Percentiles rank a stretch among this genome's conserved stretches.
Conservation (phyloP, 2,113 vertebrate genomes). For the Chloebia gouldiae region DNA sequence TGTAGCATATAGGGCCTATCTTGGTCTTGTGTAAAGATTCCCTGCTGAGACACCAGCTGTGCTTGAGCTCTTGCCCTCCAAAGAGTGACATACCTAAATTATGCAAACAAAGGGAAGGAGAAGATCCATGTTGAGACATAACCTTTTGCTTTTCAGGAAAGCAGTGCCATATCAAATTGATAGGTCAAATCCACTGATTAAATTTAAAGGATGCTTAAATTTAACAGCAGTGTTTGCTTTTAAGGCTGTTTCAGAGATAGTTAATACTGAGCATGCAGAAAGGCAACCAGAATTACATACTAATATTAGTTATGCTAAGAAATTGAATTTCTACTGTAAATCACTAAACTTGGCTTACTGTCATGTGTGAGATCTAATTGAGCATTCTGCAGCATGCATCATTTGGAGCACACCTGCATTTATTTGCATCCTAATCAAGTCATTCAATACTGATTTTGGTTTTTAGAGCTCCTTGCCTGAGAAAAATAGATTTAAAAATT, state of each 20-base stretch:
- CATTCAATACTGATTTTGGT: not conserved
- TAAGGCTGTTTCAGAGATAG: not conserved
- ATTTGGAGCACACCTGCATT: not conserved
- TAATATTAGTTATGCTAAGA: not conserved
- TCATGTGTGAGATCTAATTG: not conserved
- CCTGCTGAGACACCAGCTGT: not conserved
- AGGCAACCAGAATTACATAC: not conserved
- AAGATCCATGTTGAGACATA: not conserved
- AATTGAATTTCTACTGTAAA: not conserved
- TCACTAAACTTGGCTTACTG: not conserved
- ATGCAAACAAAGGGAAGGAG: rapidly evolving
- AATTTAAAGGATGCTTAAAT: not conserved
- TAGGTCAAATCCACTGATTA: not conserved
- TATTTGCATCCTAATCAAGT: not conserved
- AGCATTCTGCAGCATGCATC: not conserved
- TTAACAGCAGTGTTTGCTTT: not conserved
- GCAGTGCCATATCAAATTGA: not conserved
- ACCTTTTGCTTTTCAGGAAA: not conserved
- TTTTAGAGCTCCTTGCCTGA: not conserved
- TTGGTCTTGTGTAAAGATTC: not conserved
- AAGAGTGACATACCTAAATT: not conserved
- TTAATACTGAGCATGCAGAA: not conserved
- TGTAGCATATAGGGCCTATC: not conserved
- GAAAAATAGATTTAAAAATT: not conserved
- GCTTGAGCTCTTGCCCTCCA: not conserved